Evolutionary conservation across 2,113 vertebrate genomes (phyloP), one percentile per base, ranked within the genome.

Genomic region (Rhinoderma darwinii): DNA sequence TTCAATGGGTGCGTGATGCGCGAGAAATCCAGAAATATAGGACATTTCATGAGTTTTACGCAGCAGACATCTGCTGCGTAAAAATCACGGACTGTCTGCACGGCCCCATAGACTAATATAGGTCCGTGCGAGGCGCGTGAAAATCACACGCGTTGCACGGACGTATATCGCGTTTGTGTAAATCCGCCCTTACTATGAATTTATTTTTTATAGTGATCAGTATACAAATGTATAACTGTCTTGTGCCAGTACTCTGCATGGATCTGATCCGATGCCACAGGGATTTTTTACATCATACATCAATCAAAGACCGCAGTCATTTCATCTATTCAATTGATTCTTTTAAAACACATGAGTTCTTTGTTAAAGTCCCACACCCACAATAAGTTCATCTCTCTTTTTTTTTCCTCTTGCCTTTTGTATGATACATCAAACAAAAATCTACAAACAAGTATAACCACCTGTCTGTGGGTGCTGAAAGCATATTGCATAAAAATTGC

Each of bases 251-350:
- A 72, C 87, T 90, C 82, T 82, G 32, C 88, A 68, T 0, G 0
- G 61, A 63, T 54, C 66, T 88, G 86, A 73, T 83, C 15, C 66
- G 43, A 18, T 89, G 86, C 89, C 90, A 89, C 54, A 15, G 61
- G 83, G 89, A 86, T 77, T 82, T 82, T 63, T 27, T 41, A 74
- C 50, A 68, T 39, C 32, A 56, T 37, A 86, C 14, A 39, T 9
- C 41, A 83, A 66, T 51, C 37, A 87, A 5, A 0, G 15, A 68
- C 68, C 15, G 22, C 75, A 0, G n/a, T 41, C 66, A 84, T 35
- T 18, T 86, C 74, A 86, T 90, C 91, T 87, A 90, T 89, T 89
- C 88, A 78, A 10, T 20, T 6, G 17, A 20, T 37, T 68, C 89
- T 90, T 82, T 39, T 59, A 77, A 27, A 50, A 77, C 27, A 70